Conservation (phyloP, 2,888 invertebrate species). For the Xestia rhomboidea region DNA sequence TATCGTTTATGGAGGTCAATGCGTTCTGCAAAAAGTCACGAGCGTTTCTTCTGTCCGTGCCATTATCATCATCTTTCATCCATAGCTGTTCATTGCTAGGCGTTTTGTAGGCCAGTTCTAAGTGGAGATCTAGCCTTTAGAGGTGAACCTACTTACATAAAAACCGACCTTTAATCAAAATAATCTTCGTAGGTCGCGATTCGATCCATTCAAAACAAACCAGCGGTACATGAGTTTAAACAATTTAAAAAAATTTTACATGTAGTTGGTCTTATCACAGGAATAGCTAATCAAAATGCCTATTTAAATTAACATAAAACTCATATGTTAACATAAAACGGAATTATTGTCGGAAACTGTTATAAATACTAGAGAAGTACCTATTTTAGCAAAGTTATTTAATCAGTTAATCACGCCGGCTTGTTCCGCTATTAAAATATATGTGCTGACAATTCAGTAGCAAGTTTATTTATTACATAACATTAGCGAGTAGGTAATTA, state of each 20-base stretch:
- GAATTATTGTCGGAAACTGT: constrained; percentile 8
- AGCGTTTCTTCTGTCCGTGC: constrained; percentile 18
- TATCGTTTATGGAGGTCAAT: constrained; percentile 53
- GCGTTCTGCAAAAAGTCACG: constrained; percentile 41
- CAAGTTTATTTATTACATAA: constrained; percentile 5
- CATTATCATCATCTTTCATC: constrained; percentile 27
- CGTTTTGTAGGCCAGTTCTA: constrained; percentile 22
- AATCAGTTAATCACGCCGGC: background rate
- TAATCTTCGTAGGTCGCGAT: background rate
- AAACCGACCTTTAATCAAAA: background rate
- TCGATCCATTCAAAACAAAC: background rate
- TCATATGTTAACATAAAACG: background rate
- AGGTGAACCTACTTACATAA: background rate
- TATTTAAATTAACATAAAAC: constrained; percentile 29
- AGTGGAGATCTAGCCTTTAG: constrained; percentile 1
- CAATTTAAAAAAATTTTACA: constrained; percentile 4
- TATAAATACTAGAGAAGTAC: background rate
- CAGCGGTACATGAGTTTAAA: background rate
- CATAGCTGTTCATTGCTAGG: background rate
- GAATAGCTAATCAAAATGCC: constrained; percentile 38
- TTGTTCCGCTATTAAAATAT: background rate
- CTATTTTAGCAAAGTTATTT: background rate
- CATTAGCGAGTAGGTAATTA: background rate
- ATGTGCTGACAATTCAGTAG: constrained; percentile 3
- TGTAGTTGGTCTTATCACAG: constrained; percentile 33